A percentile compares a stretch with the other conserved stretches of the same genome.
Evolutionary conservation across 2,888 invertebrate genomes (phyloP).

Genomic region (Cephus spinipes): DNA sequence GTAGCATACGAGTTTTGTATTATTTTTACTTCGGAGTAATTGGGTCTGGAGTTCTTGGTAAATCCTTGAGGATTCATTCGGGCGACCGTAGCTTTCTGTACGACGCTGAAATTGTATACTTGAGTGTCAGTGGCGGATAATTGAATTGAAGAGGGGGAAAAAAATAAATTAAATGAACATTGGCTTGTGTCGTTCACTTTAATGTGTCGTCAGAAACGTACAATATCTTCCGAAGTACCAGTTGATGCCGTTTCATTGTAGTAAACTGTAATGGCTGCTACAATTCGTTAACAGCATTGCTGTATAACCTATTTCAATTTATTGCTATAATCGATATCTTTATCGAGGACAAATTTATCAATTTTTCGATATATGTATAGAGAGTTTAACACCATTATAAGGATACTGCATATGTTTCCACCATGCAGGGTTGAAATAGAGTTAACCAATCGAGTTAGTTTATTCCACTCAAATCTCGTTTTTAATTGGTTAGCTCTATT

Average conservation of each 20-base stretch:
- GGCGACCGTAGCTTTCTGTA: background rate
- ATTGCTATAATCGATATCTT: background rate
- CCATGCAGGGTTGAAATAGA: no score
- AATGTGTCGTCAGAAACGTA: background rate
- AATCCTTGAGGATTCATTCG: background rate
- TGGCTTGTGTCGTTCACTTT: background rate
- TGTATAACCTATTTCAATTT: background rate
- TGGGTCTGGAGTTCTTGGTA: background rate
- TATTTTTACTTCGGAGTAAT: background rate
- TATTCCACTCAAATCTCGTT: no score
- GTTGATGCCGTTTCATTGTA: background rate
- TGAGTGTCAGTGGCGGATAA: background rate
- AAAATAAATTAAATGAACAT: background rate
- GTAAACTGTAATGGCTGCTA: background rate
- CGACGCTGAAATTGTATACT: background rate
- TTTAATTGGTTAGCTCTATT: no score
- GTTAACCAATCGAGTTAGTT: no score
- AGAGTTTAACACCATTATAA: background rate
- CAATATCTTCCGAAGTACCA: background rate
- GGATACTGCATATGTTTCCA: background rate
- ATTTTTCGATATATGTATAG: background rate
- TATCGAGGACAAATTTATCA: background rate
- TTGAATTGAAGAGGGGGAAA: background rate
- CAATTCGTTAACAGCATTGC: background rate
- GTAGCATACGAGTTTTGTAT: background rate